phyloP scores from a whole-genome alignment of 1,140 invertebrate genomes.

The Trichonephila clavipes region DNA sequence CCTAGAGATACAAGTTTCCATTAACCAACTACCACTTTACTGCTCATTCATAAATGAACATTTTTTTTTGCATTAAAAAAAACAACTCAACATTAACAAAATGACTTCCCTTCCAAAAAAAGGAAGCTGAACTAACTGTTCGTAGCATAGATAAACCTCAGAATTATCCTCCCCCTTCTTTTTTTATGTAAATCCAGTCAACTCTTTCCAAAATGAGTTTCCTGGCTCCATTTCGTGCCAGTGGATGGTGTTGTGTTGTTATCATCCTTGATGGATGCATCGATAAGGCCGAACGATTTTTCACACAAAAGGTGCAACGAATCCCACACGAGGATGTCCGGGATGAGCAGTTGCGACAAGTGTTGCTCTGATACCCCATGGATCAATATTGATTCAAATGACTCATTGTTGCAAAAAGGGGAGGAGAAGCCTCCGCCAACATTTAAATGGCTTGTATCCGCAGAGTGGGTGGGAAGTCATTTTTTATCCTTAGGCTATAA shows the following conservation, averaged over 20 bases:
- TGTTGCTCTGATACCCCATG: slow-evolving; percentile 57
- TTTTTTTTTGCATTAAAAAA: background rate
- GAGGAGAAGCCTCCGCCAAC: background rate
- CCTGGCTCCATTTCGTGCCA: background rate
- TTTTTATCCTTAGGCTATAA: background rate
- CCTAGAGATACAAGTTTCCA: no score
- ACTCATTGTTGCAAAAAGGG: slow-evolving; percentile 35
- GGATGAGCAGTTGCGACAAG: slow-evolving; percentile 43
- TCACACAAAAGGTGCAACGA: slow-evolving; percentile 30
- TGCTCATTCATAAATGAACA: background rate
- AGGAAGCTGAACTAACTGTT: no score
- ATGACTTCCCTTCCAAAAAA: background rate
- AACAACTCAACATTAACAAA: background rate
- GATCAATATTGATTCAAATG: slow-evolving; percentile 73
- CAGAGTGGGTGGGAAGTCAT: background rate
- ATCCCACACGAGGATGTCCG: background rate
- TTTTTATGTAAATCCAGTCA: background rate
- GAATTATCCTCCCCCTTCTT: background rate
- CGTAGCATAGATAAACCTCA: background rate
- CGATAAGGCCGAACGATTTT: background rate
- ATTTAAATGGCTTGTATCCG: slow-evolving; percentile 50
- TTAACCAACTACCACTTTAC: background rate
- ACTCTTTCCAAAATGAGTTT: slow-evolving; percentile 9
- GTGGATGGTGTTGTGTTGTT: background rate
- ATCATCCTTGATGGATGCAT: background rate